These are phyloP conservation scores for Leucophenga montana DNA, from an alignment of 2,888 invertebrate genomes.

Conservation along the genomic window DNA sequence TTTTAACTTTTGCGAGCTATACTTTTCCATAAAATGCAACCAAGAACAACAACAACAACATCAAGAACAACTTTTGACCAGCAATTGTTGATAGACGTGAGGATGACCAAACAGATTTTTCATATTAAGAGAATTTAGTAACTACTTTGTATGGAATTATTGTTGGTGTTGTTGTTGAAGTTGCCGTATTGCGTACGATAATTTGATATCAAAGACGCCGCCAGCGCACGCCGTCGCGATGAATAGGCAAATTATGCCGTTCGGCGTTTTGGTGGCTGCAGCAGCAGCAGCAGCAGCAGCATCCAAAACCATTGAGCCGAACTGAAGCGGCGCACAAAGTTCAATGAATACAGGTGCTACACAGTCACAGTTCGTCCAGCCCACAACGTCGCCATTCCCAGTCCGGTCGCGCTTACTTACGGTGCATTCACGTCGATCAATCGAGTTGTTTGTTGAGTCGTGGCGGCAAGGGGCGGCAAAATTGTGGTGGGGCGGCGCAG, in stretches of 20 bases:
- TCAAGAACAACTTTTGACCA: too few relatives aligned
- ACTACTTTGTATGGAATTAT: not conserved
- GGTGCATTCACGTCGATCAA: too few relatives aligned
- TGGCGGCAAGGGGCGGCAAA: constrained; percentile 26
- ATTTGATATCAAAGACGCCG: constrained; percentile 22
- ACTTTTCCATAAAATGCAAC: not conserved
- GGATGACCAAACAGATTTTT: constrained; percentile 14
- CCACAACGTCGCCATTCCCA: too few relatives aligned
- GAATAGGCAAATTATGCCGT: constrained; percentile 58
- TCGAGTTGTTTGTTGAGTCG: constrained; percentile 38
- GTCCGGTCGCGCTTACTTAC: too few relatives aligned
- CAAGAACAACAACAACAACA: not conserved
- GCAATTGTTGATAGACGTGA: not conserved
- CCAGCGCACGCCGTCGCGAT: constrained; percentile 39
- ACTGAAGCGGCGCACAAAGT: too few relatives aligned
- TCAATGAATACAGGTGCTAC: too few relatives aligned
- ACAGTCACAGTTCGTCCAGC: too few relatives aligned
- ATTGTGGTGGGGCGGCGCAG: constrained; percentile 35
- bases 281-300: too few relatives aligned
- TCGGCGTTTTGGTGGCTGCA: not conserved
- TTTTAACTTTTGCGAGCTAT: constrained; percentile 8
- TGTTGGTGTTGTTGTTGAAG: not conserved
- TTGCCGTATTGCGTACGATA: not conserved
- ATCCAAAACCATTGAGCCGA: too few relatives aligned
- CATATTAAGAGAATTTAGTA: not conserved